These are phyloP conservation scores for Labroides dimidiatus DNA, from an alignment of 2,797 vertebrate species.

Conservation along the genomic window DNA sequence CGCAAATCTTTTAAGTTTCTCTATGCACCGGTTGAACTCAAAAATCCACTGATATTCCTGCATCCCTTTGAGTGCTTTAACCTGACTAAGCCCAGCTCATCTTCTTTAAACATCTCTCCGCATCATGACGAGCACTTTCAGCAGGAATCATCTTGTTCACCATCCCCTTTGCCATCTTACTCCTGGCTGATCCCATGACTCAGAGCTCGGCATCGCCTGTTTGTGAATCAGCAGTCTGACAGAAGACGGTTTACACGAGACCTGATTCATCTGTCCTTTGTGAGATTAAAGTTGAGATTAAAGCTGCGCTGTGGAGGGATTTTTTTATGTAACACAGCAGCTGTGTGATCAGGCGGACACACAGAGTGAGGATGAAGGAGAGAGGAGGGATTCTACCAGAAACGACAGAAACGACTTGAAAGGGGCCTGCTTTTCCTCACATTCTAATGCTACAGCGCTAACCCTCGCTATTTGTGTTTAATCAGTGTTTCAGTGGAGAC, in stretches of 20 bases:
- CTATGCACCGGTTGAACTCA: neutral
- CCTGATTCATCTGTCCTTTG: slow-evolving; percentile 27
- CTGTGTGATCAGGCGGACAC: slow-evolving; percentile 27
- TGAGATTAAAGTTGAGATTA: slow-evolving; percentile 42
- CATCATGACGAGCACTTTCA: neutral
- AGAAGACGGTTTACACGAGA: neutral
- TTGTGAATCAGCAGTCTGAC: slow-evolving; percentile 30
- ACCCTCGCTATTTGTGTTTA: no score
- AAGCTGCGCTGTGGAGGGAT: neutral
- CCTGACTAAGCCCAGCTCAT: neutral
- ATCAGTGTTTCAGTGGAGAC: no score
- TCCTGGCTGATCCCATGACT: neutral
- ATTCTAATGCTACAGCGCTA: no score
- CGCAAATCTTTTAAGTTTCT: neutral
- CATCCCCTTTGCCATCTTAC: slow-evolving; percentile 1
- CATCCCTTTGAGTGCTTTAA: neutral
- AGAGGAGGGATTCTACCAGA: neutral
- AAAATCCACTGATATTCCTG: neutral
- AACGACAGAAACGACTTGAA: no score
- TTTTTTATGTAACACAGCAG: slow-evolving; percentile 28
- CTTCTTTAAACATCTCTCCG: neutral
- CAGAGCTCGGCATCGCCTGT: neutral
- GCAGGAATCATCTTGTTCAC: slow-evolving; percentile 7
- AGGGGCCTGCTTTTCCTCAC: no score
- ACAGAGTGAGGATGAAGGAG: neutral